Evolutionary conservation across 2,797 vertebrate genomes (phyloP).

Genomic region (Melanotaenia maccullochi): DNA sequence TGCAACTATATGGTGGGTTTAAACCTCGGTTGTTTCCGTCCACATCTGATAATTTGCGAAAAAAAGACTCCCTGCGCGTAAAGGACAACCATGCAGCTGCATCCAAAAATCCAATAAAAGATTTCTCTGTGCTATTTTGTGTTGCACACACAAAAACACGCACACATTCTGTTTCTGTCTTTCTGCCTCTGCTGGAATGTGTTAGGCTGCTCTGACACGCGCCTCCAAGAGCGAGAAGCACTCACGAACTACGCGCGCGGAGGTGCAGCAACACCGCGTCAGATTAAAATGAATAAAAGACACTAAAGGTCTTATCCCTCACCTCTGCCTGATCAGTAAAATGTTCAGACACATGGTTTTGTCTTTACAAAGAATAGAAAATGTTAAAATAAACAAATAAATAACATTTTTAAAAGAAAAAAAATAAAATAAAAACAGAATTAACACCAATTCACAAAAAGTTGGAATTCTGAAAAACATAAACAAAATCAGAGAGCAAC

Average conservation of each 20-base stretch:
- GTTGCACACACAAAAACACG: not conserved
- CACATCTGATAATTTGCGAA: conserved; percentile 29
- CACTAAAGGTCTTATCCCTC: not conserved
- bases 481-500: no score
- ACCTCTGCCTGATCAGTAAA: not conserved
- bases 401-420: no score
- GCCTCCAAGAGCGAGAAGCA: conserved; percentile 16
- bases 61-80: conserved; percentile 40
- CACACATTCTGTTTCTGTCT: not conserved
- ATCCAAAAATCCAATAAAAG: conserved; percentile 50
- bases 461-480: no score
- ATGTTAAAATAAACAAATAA: not conserved
- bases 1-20: conserved; percentile 4
- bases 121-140: conserved; percentile 11
- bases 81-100: conserved; percentile 33
- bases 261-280: conserved; percentile 22
- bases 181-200: conserved; percentile 47
- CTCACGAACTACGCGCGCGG: conserved; percentile 19
- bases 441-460: no score
- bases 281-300: not conserved
- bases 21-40: conserved; percentile 33
- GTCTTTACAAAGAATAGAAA: not conserved
- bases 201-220: conserved; percentile 12
- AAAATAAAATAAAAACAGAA: no score
- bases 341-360: not conserved